Evolutionary conservation across 2,888 invertebrate species (phyloP), one percentile per base, ranked within the genome.

Genomic region (Cephonodes hylas): DNA sequence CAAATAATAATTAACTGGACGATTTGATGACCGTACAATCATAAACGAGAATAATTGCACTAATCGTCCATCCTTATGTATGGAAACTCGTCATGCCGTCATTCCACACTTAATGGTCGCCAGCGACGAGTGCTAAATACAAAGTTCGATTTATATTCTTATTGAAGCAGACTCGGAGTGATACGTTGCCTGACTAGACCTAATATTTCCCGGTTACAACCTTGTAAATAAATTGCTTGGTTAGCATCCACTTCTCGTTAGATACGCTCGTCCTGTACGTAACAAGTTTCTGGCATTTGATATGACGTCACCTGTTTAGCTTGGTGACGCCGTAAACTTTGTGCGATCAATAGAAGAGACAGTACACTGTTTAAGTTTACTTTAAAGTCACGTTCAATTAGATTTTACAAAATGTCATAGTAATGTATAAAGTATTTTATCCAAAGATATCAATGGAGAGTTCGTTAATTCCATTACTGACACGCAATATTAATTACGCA

Each of bases 221-320:
- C 38, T 48, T 60, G 34, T 22, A 48, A 48, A 23, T 60, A 60
- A 60, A 60, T 60, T 34, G 38, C 38, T 15, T 38, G 1, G 48
- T 48, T 48, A 60, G 4, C 23, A 46, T 18, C 38, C n/a, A 15
- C 22, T 3, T 23, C 1, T 23, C 38, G 13, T 10, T n/a, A 18
- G 22, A 23, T 45, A 15, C 42, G 27, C 27, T 22, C 3, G n/a
- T 38, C 4, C 27, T 42, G 42, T 58, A 23, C 27, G 31, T 48
- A 48, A 48, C 15, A 25, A 7, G 48, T 8, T 48, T 48, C 48
- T 48, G 3, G n/a, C 25, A 48, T 48, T 48, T 44, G 20, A 10
- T 44, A 8, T 44, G 44, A 44, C 44, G 48, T 27, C 48, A 48
- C 25, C 15, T n/a, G n/a, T n/a, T n/a, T n/a, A 13, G 23, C 5